A percentile compares a stretch with the other conserved stretches of the same genome.
phyloP scores from a whole-genome alignment of 2,888 invertebrate species.

The Galerucella calmariensis region DNA sequence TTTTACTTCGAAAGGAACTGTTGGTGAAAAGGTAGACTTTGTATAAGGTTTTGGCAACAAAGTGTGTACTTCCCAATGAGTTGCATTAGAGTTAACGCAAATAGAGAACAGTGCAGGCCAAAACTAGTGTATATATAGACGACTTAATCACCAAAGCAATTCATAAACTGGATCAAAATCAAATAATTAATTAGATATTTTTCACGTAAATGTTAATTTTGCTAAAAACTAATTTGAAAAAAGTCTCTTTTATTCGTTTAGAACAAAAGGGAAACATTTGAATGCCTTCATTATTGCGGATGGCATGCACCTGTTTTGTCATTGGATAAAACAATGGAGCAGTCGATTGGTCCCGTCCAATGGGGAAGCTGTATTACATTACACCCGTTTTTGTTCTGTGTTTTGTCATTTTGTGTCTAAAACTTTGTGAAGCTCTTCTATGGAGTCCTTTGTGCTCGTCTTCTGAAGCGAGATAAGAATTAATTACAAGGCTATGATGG shows the following conservation, averaged over 20 bases:
- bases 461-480: constrained; percentile 67
- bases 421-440: constrained; percentile 63
- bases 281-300: constrained; percentile 40
- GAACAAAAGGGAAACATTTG: constrained; percentile 37
- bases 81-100: no score
- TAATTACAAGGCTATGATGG: constrained; percentile 66
- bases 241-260: constrained; percentile 31
- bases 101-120: no score
- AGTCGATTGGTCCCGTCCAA: constrained; percentile 63
- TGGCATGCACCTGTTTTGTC: constrained; percentile 60
- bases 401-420: constrained; percentile 65
- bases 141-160: no score
- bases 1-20: no score
- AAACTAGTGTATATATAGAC: no score
- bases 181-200: neutral
- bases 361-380: constrained; percentile 63
- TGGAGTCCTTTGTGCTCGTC: constrained; percentile 61
- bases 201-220: neutral
- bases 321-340: constrained; percentile 62
- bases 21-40: no score
- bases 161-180: no score
- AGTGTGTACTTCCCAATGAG: no score
- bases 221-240: constrained; percentile 4
- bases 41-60: no score
- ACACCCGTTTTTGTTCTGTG: constrained; percentile 64